Base-by-base conservation (phyloP, 2,888 invertebrate genomes). In the Coelinius sp. region DNA sequence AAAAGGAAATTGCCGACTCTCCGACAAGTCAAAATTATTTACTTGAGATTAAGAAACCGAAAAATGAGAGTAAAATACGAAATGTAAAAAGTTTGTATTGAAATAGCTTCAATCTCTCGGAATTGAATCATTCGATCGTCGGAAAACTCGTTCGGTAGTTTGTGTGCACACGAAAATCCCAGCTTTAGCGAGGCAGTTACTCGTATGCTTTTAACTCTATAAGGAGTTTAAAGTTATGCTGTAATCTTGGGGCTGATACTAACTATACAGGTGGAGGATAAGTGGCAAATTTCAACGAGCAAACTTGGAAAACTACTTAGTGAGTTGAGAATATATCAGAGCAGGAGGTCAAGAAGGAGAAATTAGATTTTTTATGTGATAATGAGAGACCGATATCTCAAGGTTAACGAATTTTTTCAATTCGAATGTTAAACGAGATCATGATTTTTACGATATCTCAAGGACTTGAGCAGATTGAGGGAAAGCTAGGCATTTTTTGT, bases 271-370 rank as follows among this genome's bases (percentile, higher is more conserved):
- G 70, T 65, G 59, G 44, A 31, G 59, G 24, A 53, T 70, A 65
- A 70, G 70, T 44, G 70, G 24, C 25, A 31, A n/a, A 44, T 71
- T 75, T 75, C 69, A 74, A 74, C 71, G 73, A 74, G 24, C 27
- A 70, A 77, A 75, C 70, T 77, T 77, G 38, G 20, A 38, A 70
- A 66, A 74, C 56, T 44, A 73, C 73, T 73, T 41, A 35, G n/a
- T 10, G 31, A 56, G 25, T 17, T n/a, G 25, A 17, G 56, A 31
- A 31, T 49, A 49, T 20, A 49, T 49, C 46, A 31, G 46, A 10
- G 56, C 6, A n/a, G 27, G 27, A 14, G 27, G 35, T 31, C 35
- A 59, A 17, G 17, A 5, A 2, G 17, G 35, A 59, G 4, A 20
- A 20, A 31, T 31, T 20, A 5, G 31, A 59, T 31, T 14, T 59